Evolutionary conservation across 1,140 invertebrate species (phyloP), one percentile per base, ranked within the genome.

Genomic region (Colletes gigas): DNA sequence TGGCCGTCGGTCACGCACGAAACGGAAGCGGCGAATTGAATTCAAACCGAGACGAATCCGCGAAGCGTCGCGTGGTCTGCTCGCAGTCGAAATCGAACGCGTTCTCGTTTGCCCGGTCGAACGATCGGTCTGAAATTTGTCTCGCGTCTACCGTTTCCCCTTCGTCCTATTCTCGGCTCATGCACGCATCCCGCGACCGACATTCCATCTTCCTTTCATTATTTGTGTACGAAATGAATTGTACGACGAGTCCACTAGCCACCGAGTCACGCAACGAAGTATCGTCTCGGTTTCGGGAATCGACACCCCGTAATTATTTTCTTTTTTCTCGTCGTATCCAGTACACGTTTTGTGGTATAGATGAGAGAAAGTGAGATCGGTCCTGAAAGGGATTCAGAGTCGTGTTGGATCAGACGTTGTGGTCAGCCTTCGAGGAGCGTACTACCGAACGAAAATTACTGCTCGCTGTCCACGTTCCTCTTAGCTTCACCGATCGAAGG

Each of bases 241-340:
- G 65, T 52, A 19, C 44, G 44, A 17, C 8, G 63, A 67, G 21
- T 50, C 65, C 4, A 5, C 44, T 10, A 44, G 4, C n/a, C 5
- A 8, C 2, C 10, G 10, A 50, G 65, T 67, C 65, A 67, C 65
- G 65, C 60, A 3, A 63, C 21, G 17, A 30, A 30, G 30, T 17
- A 41, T 9, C n/a, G 44, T 7, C 65, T 19, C 44, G 41, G 65
- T 44, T 47, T 50, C 12, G 4, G 39, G 41, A 66, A 41, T 44
- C 65, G 65, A 66, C 17, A 44, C 65, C 17, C 65, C n/a, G 44
- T 19, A 66, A 66, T 66, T 66, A 50, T 50, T 47, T 41, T 9
- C n/a, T 9, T 66, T 85, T 84, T 84, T 84, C 83, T 81, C 68
- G 79, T 81, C 78, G 44, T 83, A 84, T 74, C 54, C 30, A 30